Evolutionary conservation across 2,888 invertebrate species (phyloP).

Genomic region (Ptychoptera contaminata): DNA sequence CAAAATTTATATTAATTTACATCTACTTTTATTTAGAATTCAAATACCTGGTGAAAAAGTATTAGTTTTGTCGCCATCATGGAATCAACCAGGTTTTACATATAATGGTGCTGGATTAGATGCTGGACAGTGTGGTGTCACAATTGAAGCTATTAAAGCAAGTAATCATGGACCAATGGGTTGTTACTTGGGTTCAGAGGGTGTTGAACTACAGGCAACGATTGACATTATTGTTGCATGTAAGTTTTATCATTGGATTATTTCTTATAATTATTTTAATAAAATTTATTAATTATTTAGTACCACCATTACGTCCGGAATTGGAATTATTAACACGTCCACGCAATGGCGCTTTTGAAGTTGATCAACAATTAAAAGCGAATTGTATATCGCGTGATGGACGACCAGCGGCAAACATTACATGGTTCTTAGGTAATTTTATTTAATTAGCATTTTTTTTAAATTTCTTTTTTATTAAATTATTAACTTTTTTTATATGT

Average conservation of each 20-base stretch:
- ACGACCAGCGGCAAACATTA: conserved; percentile 58
- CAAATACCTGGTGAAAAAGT: conserved; percentile 33
- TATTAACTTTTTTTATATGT: conserved; percentile 4
- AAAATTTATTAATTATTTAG: conserved; percentile 12
- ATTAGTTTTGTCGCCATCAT: conserved; percentile 34
- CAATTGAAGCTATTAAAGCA: conserved; percentile 44
- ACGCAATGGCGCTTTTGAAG: conserved; percentile 25
- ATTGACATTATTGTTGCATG: conserved; percentile 55
- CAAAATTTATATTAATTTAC: no score
- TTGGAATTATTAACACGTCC: conserved; percentile 19
- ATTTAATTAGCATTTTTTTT: neutral
- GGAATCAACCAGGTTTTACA: conserved; percentile 32
- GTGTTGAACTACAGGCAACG: conserved; percentile 39
- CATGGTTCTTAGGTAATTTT: conserved; percentile 48
- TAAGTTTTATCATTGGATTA: conserved; percentile 33
- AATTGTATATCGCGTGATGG: conserved; percentile 53
- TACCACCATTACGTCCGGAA: conserved; percentile 25
- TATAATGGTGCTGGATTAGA: conserved; percentile 38
- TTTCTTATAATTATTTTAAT: neutral
- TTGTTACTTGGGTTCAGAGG: conserved; percentile 46
- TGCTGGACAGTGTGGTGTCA: conserved; percentile 56
- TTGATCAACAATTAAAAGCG: conserved; percentile 45
- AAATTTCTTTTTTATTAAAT: neutral
- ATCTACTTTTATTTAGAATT: conserved; percentile 20
- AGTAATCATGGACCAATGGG: conserved; percentile 53